Evolutionary conservation across 2,888 invertebrate genomes (phyloP).

Genomic region (Spialia ferax): DNA sequence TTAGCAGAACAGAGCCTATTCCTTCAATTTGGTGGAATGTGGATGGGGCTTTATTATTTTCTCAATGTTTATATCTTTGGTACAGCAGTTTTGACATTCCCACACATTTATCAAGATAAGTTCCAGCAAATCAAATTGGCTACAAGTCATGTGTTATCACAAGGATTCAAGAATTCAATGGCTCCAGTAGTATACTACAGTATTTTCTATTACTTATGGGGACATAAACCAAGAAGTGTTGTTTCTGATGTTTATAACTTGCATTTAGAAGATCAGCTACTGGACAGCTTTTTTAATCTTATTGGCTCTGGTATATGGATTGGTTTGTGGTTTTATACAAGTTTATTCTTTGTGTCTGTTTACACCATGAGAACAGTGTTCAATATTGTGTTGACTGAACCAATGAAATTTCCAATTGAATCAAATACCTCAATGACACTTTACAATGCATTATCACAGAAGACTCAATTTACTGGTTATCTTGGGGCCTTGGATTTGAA

Average conservation of each 20-base stretch:
- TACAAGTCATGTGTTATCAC: conserved; percentile 84
- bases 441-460: conserved; percentile 87
- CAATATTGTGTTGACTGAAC: conserved; percentile 90
- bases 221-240: conserved; percentile 81
- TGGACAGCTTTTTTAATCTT: conserved; percentile 80
- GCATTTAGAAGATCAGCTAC: conserved; percentile 80
- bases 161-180: conserved; percentile 86
- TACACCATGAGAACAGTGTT: conserved; percentile 90
- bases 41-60: conserved; percentile 88
- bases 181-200: conserved; percentile 88
- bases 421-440: conserved; percentile 82
- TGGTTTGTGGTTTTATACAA: conserved; percentile 90
- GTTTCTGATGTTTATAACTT: conserved; percentile 84
- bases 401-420: conserved; percentile 88
- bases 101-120: conserved; percentile 90
- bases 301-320: conserved; percentile 83
- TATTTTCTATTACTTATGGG: conserved; percentile 87
- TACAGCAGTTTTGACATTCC: conserved; percentile 87
- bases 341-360: conserved; percentile 90
- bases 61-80: conserved; percentile 85
- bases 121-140: conserved; percentile 89
- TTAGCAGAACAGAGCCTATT: conserved; percentile 90
- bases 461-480: conserved; percentile 90
- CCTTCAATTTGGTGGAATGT: conserved; percentile 89
- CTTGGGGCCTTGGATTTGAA: conserved; percentile 92